Evolutionary conservation across 2,797 vertebrate species (phyloP).

Genomic region (Scleropages formosus): DNA sequence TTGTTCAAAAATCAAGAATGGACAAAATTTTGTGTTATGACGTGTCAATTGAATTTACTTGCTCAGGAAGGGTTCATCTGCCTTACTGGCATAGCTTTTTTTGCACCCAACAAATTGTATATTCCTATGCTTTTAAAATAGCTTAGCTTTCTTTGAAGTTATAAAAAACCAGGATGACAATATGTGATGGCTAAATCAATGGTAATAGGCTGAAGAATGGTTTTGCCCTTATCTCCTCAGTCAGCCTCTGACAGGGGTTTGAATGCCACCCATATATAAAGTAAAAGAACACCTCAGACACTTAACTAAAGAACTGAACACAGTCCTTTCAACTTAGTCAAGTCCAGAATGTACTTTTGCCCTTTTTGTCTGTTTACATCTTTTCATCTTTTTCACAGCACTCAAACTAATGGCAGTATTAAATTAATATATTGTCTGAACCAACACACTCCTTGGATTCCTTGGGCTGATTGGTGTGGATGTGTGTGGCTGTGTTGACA

Average conservation of each 20-base stretch:
- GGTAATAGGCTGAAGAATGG: conserved; percentile 61
- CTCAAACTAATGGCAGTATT: background rate
- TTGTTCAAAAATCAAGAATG: background rate
- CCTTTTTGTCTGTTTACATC: background rate
- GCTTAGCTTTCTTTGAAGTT: conserved; percentile 60
- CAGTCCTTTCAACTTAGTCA: conserved; percentile 4
- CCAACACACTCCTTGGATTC: too few relatives aligned
- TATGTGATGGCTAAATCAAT: conserved; percentile 66
- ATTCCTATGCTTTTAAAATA: conserved; percentile 14
- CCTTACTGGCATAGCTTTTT: background rate
- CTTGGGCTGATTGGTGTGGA: conserved; percentile 27
- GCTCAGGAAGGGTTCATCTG: conserved; percentile 7
- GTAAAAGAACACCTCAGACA: background rate
- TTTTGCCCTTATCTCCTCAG: conserved; percentile 38
- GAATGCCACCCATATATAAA: conserved; percentile 35
- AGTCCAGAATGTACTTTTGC: conserved; percentile 10
- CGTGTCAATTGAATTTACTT: conserved; percentile 15
- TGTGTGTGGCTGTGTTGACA: conserved; percentile 44
- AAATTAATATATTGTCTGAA: background rate
- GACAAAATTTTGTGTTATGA: background rate
- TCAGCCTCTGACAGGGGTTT: conserved; percentile 42
- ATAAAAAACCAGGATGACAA: conserved; percentile 64
- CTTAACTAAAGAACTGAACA: conserved; percentile 10
- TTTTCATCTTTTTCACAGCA: background rate
- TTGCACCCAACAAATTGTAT: conserved; percentile 42